Evolutionary conservation across 2,797 vertebrate genomes (phyloP).

Genomic region (Peromyscus attwateri): DNA sequence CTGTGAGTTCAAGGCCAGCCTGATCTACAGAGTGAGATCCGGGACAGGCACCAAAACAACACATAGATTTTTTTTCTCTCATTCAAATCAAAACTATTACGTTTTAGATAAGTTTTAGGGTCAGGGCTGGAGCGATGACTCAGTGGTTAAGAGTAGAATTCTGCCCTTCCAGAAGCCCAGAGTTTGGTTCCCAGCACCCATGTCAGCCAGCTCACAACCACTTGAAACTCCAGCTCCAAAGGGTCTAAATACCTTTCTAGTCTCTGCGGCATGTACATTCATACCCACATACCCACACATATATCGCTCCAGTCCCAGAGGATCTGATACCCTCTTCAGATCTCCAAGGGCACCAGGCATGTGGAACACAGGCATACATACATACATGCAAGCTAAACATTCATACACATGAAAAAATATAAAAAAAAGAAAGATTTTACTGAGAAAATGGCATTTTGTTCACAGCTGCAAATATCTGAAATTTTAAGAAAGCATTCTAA

Average conservation of each 20-base stretch:
- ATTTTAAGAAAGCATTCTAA: constrained; percentile 46
- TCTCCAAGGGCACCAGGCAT: background rate
- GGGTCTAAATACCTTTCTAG: no score
- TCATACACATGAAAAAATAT: background rate
- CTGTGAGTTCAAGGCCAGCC: no score
- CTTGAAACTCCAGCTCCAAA: background rate
- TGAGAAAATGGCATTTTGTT: constrained; percentile 54
- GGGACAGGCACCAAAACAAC: no score
- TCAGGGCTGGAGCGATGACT: background rate
- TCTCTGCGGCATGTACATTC: background rate
- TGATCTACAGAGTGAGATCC: no score
- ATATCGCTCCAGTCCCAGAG: background rate
- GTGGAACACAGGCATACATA: no score
- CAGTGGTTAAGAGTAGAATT: background rate
- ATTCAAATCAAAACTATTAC: background rate
- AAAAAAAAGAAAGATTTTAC: constrained; percentile 14
- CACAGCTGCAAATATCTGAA: constrained; percentile 34
- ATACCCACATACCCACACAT: background rate
- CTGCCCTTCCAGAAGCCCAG: background rate
- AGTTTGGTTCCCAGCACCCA: background rate
- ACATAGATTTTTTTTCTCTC: no score
- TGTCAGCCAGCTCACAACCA: background rate
- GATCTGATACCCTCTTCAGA: background rate
- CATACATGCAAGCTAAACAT: background rate
- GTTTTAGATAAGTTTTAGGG: constrained; percentile 47